phyloP scores from a whole-genome alignment of 2,888 invertebrate species.

The Protodeltote pygarga region DNA sequence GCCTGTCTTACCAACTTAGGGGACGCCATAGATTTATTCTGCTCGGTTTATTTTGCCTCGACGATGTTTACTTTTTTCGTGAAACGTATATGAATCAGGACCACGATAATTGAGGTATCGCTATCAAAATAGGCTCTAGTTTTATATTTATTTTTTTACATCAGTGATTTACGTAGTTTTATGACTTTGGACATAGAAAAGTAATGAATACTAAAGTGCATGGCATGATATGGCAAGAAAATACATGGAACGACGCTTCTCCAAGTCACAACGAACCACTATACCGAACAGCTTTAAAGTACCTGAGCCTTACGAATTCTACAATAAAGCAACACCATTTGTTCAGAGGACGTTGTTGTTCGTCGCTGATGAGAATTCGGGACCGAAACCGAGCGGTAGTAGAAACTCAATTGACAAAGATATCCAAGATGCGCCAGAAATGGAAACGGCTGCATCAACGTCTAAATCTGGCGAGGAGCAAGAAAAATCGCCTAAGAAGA shows the following conservation, averaged over 20 bases:
- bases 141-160: not conserved
- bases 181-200: constrained; percentile 14
- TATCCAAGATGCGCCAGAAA: constrained; percentile 55
- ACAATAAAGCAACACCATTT: constrained; percentile 84
- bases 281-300: constrained; percentile 82
- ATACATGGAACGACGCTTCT: constrained; percentile 85
- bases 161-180: constrained; percentile 9
- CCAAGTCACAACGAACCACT: constrained; percentile 79
- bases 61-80: constrained; percentile 45
- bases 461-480: constrained; percentile 75
- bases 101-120: constrained; percentile 43
- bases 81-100: constrained; percentile 24
- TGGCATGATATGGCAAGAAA: constrained; percentile 83
- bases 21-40: constrained; percentile 71
- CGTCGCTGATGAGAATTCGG: constrained; percentile 80
- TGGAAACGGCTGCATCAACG: constrained; percentile 64
- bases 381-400: constrained; percentile 68
- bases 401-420: constrained; percentile 53
- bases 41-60: constrained; percentile 67
- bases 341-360: constrained; percentile 82
- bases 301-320: constrained; percentile 81
- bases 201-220: constrained; percentile 37
- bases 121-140: constrained; percentile 46
- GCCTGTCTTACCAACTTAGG: constrained; percentile 66
- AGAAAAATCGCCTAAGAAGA: constrained; percentile 84